Percentiles rank a stretch among this genome's conserved stretches.
Evolutionary conservation across 1,140 invertebrate genomes (phyloP).

Genomic region (Pachypeltis micranthus): DNA sequence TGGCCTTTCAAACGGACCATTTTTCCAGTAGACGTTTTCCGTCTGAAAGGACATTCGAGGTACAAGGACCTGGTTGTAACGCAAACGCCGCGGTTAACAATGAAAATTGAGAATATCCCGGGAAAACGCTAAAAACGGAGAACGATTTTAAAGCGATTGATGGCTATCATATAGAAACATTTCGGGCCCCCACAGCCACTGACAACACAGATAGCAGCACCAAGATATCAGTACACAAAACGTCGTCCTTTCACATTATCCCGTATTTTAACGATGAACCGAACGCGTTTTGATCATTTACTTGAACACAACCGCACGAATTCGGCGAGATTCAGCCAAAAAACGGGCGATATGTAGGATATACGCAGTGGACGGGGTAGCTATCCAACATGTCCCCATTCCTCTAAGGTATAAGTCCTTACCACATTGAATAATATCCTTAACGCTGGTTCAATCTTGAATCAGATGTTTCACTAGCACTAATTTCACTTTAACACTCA

Average conservation of each 20-base stretch:
- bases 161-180: conserved; percentile 24
- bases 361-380: conserved; percentile 9
- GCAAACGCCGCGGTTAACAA: background rate
- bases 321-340: too few relatives aligned
- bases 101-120: background rate
- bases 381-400: conserved; percentile 46
- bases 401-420: conserved; percentile 29
- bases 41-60: background rate
- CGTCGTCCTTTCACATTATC: background rate
- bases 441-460: conserved; percentile 28
- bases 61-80: background rate
- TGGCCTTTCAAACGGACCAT: conserved; percentile 26
- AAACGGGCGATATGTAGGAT: background rate
- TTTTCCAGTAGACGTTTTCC: background rate
- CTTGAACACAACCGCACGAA: too few relatives aligned
- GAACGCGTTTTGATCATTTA: too few relatives aligned
- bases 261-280: too few relatives aligned
- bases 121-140: background rate
- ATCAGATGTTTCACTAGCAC: conserved; percentile 12
- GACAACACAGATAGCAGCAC: conserved; percentile 53
- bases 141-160: conserved; percentile 21
- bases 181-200: conserved; percentile 46
- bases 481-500: conserved; percentile 9
- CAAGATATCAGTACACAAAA: too few relatives aligned
- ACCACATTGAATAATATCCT: conserved; percentile 28